Conservation (phyloP, 2,797 vertebrate genomes). For the Hypotaenidia philippensis region DNA sequence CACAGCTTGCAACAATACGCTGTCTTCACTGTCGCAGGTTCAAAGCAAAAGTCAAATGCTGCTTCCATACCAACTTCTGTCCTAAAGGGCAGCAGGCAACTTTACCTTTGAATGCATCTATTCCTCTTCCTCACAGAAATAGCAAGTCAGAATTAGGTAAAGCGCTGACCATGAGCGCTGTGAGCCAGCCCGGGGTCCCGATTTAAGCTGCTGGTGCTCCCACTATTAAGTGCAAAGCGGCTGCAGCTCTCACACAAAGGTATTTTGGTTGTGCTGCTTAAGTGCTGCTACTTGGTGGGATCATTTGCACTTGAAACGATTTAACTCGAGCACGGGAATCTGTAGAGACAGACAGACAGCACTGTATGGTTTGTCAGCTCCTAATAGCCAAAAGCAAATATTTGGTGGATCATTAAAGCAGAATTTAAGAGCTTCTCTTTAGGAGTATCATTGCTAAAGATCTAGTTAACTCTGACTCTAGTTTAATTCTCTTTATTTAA, state of each 20-base stretch:
- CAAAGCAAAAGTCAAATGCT: neutral
- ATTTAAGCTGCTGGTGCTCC: neutral
- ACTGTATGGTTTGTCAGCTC: neutral
- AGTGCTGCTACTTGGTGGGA: neutral
- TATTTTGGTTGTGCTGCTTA: neutral
- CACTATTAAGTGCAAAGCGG: neutral
- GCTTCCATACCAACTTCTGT: neutral
- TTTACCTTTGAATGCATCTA: conserved; percentile 16
- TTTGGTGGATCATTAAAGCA: neutral
- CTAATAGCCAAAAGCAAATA: neutral
- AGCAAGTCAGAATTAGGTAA: neutral
- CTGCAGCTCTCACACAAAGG: neutral
- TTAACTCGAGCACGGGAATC: neutral
- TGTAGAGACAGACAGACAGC: neutral
- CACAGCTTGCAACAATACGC: neutral
- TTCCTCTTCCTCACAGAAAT: conserved; percentile 26
- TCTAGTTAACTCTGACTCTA: neutral
- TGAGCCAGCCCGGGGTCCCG: neutral
- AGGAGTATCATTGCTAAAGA: neutral
- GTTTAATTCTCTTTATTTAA: neutral
- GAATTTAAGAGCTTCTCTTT: neutral
- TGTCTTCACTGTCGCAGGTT: neutral
- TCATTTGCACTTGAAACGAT: neutral
- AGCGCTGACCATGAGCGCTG: neutral
- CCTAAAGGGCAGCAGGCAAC: neutral